Percentiles rank a stretch among this genome's conserved stretches.
Evolutionary conservation across 2,888 invertebrate species (phyloP).

Genomic region (Trissolcus japonicus): DNA sequence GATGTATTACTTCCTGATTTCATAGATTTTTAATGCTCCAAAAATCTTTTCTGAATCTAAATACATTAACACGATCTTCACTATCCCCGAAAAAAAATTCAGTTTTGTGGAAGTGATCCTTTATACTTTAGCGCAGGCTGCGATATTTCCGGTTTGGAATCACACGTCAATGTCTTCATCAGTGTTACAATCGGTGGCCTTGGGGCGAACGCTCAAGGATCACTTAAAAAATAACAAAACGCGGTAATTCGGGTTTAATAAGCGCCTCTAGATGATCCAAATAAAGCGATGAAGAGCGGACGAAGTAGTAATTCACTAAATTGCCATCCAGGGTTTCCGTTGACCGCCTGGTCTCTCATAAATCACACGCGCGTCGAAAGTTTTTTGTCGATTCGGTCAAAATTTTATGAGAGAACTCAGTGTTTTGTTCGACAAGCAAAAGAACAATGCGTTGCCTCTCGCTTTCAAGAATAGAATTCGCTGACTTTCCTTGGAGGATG

Average conservation of each 20-base stretch:
- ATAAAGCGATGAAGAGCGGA: slow-evolving; percentile 41
- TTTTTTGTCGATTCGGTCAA: neutral
- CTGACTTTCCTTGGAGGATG: slow-evolving; percentile 21
- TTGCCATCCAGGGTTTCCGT: slow-evolving; percentile 23
- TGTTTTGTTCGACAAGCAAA: slow-evolving; percentile 1
- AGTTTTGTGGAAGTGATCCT: neutral
- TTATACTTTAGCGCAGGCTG: neutral
- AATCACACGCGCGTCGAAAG: slow-evolving; percentile 27
- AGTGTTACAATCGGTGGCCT: slow-evolving; percentile 36
- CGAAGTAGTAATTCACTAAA: slow-evolving; percentile 43
- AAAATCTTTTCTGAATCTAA: too few relatives aligned
- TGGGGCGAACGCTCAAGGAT: slow-evolving; percentile 40
- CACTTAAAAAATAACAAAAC: slow-evolving; percentile 45
- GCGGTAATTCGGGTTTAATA: slow-evolving; percentile 46
- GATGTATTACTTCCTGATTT: too few relatives aligned
- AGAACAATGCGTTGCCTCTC: slow-evolving; percentile 21
- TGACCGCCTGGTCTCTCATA: slow-evolving; percentile 13
- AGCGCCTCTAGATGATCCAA: slow-evolving; percentile 28
- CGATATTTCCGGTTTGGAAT: slow-evolving; percentile 30
- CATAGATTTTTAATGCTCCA: too few relatives aligned
- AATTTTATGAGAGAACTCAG: slow-evolving; percentile 8
- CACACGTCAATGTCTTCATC: slow-evolving; percentile 52
- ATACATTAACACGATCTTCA: too few relatives aligned
- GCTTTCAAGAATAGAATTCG: slow-evolving; percentile 26
- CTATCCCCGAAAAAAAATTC: neutral